A percentile compares a stretch with the other conserved stretches of the same genome.
Evolutionary conservation across 2,888 invertebrate species (phyloP).

Genomic region (Melieria omissa): DNA sequence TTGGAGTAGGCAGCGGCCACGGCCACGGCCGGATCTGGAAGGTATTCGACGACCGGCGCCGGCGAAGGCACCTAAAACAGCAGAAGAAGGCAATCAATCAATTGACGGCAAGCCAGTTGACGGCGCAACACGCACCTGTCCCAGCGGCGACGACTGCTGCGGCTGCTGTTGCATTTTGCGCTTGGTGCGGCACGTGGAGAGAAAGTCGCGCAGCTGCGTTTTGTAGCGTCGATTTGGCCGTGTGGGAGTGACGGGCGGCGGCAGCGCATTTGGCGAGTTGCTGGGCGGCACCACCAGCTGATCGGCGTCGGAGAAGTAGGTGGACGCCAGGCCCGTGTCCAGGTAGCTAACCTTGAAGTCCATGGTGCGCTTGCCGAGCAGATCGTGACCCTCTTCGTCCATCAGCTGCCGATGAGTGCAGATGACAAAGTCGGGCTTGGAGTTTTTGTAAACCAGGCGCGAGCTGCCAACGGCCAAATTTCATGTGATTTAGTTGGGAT

Average conservation of each 20-base stretch:
- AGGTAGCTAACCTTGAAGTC: constrained; percentile 98
- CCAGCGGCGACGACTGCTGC: constrained; percentile 65
- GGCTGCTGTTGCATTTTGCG: constrained; percentile 70
- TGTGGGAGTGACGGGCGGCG: constrained; percentile 77
- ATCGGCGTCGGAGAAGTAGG: constrained; percentile 89
- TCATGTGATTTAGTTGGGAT: not conserved
- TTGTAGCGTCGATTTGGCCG: constrained; percentile 91
- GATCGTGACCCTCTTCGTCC: constrained; percentile 99
- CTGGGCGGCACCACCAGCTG: constrained; percentile 75
- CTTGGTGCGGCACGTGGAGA: constrained; percentile 90
- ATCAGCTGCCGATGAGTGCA: constrained; percentile 98
- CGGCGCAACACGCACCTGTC: constrained; percentile 65
- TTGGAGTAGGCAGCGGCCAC: constrained; percentile 85
- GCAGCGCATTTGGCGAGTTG: constrained; percentile 69
- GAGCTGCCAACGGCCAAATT: constrained; percentile 71
- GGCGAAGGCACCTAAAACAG: constrained; percentile 56
- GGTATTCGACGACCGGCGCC: constrained; percentile 66
- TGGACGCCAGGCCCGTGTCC: constrained; percentile 91
- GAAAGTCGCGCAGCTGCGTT: constrained; percentile 90
- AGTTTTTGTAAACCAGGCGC: constrained; percentile 97
- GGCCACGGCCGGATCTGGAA: constrained; percentile 70
- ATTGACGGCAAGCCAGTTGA: not conserved
- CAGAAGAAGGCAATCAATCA: not conserved
- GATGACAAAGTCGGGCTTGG: constrained; percentile 98
- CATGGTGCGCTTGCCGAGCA: constrained; percentile 97